A percentile compares a stretch with the other conserved stretches of the same genome.
Evolutionary conservation across 2,797 vertebrate genomes (phyloP).

Genomic region (Sarcoramphus papa): DNA sequence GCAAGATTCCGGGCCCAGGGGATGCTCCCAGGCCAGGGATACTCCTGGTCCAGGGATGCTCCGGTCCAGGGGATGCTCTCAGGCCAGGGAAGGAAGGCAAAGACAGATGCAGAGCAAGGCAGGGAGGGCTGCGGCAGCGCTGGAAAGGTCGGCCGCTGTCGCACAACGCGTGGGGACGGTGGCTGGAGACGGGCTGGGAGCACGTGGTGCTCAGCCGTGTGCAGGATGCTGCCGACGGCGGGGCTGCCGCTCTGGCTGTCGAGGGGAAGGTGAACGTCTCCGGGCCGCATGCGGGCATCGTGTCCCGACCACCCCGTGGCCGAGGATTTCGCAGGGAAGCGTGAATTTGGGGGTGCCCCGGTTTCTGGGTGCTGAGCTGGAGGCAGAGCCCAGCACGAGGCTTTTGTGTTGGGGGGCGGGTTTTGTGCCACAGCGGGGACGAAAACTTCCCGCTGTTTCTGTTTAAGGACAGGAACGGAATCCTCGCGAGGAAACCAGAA

Average conservation of each 20-base stretch:
- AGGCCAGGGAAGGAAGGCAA: background rate
- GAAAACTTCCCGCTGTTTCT: background rate
- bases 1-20: fast-evolving
- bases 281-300: no score
- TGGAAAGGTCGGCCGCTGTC: background rate
- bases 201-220: no score
- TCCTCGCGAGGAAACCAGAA: background rate
- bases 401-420: no score
- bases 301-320: background rate
- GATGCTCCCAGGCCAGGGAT: background rate
- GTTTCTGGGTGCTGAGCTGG: background rate
- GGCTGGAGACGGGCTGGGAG: background rate
- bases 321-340: background rate
- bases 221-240: background rate
- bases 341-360: background rate
- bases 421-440: background rate
- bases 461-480: background rate
- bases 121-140: background rate
- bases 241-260: background rate
- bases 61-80: background rate
- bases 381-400: background rate
- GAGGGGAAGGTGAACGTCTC: background rate
- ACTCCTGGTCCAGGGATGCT: background rate
- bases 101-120: background rate
- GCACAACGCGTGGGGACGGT: background rate